Conservation (phyloP, 2,888 invertebrate species). For the Poecilobothrus nobilitatus region DNA sequence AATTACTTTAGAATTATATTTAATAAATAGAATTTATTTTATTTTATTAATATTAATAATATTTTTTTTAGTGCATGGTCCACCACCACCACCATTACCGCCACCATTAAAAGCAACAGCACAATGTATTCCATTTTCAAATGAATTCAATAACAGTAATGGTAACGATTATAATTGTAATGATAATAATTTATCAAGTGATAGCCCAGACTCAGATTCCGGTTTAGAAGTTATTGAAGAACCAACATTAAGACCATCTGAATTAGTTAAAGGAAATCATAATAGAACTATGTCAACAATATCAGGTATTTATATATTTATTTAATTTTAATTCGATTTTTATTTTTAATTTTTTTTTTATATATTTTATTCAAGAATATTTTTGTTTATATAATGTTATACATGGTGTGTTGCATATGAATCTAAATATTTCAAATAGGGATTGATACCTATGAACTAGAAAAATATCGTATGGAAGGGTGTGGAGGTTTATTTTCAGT, state of each 20-base stretch:
- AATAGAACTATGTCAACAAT: conserved; percentile 50
- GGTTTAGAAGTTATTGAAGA: conserved; percentile 56
- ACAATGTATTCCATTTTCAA: conserved; percentile 20
- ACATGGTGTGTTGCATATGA: too few relatives aligned
- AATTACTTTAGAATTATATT: too few relatives aligned
- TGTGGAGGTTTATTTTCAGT: too few relatives aligned
- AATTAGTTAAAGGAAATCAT: conserved; percentile 52
- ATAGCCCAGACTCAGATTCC: conserved; percentile 38
- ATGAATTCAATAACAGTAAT: conserved; percentile 21
- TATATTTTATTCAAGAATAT: too few relatives aligned
- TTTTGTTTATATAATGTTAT: too few relatives aligned
- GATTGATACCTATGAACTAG: too few relatives aligned
- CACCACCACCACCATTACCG: conserved; percentile 65
- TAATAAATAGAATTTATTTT: too few relatives aligned
- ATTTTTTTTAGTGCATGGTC: conserved; percentile 40
- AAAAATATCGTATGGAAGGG: too few relatives aligned
- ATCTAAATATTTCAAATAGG: too few relatives aligned
- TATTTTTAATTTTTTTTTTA: neutral
- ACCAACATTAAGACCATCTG: conserved; percentile 58
- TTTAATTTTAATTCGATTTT: neutral
- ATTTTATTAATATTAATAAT: neutral
- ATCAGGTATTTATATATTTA: conserved; percentile 39
- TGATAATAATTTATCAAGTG: conserved; percentile 23
- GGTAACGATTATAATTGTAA: conserved; percentile 11
- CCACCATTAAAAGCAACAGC: conserved; percentile 47